Percentiles rank a stretch among this genome's conserved stretches.
These are phyloP conservation scores for Elephantulus edwardii DNA, from an alignment of 2,113 vertebrate genomes.

Conservation along the genomic window DNA sequence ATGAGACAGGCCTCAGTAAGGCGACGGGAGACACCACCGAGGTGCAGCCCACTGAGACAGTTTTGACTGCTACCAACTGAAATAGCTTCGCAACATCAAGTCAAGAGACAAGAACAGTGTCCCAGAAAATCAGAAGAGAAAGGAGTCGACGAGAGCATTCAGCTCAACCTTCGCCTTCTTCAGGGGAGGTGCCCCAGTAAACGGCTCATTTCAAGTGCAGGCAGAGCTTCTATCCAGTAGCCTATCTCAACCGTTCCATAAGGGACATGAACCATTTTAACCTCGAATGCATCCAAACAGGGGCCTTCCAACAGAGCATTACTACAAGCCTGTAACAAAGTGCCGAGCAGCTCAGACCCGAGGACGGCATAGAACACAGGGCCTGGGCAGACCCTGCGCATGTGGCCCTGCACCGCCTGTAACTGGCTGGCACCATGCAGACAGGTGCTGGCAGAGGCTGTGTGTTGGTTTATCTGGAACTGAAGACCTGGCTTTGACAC, in stretches of 20 bases:
- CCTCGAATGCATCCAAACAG: no score
- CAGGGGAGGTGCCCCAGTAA: not conserved
- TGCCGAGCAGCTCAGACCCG: not conserved
- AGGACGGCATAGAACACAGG: not conserved
- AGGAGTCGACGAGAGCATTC: not conserved
- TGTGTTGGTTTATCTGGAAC: not conserved
- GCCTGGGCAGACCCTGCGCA: accelerated
- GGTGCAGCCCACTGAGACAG: not conserved
- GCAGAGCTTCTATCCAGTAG: not conserved
- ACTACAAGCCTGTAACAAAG: not conserved
- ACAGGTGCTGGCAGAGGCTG: not conserved
- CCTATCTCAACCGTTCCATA: not conserved
- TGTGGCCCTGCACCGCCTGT: not conserved
- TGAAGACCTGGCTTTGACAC: not conserved
- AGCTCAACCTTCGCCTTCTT: not conserved
- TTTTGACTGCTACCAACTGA: not conserved
- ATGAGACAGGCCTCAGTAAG: accelerated
- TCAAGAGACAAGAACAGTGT: not conserved
- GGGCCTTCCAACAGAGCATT: not conserved
- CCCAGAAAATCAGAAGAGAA: not conserved
- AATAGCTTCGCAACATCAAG: not conserved
- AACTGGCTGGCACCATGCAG: no score
- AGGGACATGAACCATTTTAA: not conserved
- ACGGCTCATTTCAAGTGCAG: not conserved
- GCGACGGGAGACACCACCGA: not conserved